Percentiles rank a stretch among this genome's conserved stretches.
Conservation (phyloP, 2,113 vertebrate genomes). For the Boleophthalmus pectinirostris region DNA sequence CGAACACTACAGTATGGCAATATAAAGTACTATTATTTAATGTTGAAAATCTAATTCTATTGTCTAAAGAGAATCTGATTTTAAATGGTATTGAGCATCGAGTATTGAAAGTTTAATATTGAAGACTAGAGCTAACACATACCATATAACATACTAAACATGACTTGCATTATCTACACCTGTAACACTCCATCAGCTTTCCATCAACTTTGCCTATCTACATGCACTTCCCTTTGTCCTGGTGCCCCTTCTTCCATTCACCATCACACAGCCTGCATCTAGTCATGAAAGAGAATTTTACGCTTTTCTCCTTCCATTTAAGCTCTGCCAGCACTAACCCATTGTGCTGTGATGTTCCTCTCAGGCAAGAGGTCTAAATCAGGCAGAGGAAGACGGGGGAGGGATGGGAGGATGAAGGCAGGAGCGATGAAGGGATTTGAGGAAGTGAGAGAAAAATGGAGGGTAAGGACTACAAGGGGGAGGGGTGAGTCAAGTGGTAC, state of each 20-base stretch:
- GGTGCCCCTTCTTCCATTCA: conserved; percentile 29
- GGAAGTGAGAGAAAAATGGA: background rate
- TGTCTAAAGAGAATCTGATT: too few species aligned
- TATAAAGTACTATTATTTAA: too few species aligned
- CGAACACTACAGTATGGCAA: too few species aligned
- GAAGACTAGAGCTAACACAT: too few species aligned
- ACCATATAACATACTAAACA: background rate
- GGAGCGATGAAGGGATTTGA: conserved; percentile 36
- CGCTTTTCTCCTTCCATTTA: conserved; percentile 74
- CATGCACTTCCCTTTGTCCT: conserved; percentile 29
- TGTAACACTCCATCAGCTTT: background rate
- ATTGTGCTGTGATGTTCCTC: conserved; percentile 69
- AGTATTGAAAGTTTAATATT: too few species aligned
- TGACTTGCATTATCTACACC: conserved; percentile 19
- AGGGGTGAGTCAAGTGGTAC: conserved; percentile 20
- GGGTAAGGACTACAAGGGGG: conserved; percentile 22
- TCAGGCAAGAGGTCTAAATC: conserved; percentile 68
- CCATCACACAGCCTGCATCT: conserved; percentile 56
- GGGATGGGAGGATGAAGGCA: conserved; percentile 15
- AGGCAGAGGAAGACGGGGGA: conserved; percentile 44
- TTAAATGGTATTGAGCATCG: too few species aligned
- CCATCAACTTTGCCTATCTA: conserved; percentile 20
- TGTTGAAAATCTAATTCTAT: too few species aligned
- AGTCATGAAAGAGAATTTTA: conserved; percentile 75
- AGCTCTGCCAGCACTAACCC: conserved; percentile 65